Conservation (phyloP, 2,888 invertebrate genomes). For the Macaria notata region DNA sequence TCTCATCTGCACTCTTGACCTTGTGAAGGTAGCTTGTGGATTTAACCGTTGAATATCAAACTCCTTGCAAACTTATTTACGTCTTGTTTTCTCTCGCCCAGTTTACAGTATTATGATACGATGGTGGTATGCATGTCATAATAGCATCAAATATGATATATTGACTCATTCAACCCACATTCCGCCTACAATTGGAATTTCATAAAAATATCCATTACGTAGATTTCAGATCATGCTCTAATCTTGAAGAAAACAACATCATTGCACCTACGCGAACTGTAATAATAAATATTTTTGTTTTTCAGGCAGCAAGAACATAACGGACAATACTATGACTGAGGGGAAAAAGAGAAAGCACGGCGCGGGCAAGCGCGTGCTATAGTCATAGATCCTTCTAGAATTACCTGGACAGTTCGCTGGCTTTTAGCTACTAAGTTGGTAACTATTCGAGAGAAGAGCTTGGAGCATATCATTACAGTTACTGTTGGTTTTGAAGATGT, state of each 20-base stretch:
- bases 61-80: too few relatives aligned
- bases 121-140: too few relatives aligned
- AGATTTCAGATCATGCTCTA: too few relatives aligned
- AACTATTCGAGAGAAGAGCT: slow-evolving; percentile 18
- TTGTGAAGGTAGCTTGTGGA: too few relatives aligned
- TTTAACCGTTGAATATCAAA: too few relatives aligned
- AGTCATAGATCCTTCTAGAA: slow-evolving; percentile 57
- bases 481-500: too few relatives aligned
- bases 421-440: slow-evolving; percentile 37
- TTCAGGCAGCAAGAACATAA: slow-evolving; percentile 70
- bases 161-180: slow-evolving; percentile 11
- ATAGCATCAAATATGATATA: background rate
- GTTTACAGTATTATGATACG: too few relatives aligned
- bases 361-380: slow-evolving; percentile 58
- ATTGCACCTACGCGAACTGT: background rate
- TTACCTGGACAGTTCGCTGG: slow-evolving; percentile 40
- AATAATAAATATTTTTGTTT: slow-evolving; percentile 26
- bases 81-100: too few relatives aligned
- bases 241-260: too few relatives aligned
- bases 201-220: slow-evolving; percentile 5
- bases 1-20: too few relatives aligned
- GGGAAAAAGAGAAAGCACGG: slow-evolving; percentile 51
- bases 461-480: too few relatives aligned
- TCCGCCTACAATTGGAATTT: slow-evolving; percentile 11
- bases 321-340: slow-evolving; percentile 69